These are phyloP conservation scores for Papilio polyxenes DNA, from an alignment of 1,140 invertebrate genomes.

Conservation along the genomic window DNA sequence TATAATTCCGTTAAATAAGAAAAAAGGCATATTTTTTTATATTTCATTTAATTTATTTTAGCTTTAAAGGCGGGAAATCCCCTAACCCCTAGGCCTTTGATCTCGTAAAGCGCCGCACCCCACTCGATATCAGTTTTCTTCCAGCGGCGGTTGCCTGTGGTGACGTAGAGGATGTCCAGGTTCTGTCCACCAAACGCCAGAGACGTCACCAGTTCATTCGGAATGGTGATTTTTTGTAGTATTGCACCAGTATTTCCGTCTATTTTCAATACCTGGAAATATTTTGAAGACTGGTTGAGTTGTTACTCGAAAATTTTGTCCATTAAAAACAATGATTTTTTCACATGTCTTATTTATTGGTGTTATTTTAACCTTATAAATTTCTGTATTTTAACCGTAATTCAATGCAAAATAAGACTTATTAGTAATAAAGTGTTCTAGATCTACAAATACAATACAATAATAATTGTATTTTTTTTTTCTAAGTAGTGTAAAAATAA, in stretches of 20 bases:
- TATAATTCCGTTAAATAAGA: too few species aligned
- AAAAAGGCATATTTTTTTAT: too few species aligned
- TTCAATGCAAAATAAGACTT: too few species aligned
- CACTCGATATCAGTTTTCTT: neutral
- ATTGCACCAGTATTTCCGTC: constrained; percentile 1
- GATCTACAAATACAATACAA: too few species aligned
- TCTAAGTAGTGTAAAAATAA: neutral
- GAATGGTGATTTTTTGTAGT: constrained; percentile 10
- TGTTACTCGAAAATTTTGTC: too few species aligned
- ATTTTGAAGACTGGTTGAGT: neutral
- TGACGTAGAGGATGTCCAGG: constrained; percentile 22
- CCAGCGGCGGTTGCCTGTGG: neutral
- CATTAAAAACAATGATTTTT: neutral
- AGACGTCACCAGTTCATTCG: neutral
- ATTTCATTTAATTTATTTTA: neutral
- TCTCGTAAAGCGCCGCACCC: neutral
- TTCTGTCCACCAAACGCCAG: neutral
- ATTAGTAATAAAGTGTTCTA: too few species aligned
- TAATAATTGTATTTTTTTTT: too few species aligned
- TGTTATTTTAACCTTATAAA: neutral
- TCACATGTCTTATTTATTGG: neutral
- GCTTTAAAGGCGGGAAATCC: neutral
- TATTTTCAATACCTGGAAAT: constrained; percentile 9
- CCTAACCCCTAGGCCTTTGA: neutral
- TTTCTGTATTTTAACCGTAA: neutral